Conservation (phyloP, 2,113 vertebrate species). For the Prunella himalayana region DNA sequence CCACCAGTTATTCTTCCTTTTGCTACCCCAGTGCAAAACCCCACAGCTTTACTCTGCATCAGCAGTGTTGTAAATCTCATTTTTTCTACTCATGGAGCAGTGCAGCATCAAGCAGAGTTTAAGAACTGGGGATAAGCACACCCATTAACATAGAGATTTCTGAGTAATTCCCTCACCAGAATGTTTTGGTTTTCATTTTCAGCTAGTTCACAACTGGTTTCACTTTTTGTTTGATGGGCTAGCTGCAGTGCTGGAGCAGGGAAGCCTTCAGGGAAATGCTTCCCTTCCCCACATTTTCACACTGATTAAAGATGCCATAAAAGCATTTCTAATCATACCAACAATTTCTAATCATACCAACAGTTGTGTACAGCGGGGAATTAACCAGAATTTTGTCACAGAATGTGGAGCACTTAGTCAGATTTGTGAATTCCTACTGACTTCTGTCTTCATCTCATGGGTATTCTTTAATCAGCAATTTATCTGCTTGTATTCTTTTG, state of each 20-base stretch:
- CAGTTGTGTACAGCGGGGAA: not conserved
- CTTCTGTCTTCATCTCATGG: not conserved
- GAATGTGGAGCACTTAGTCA: not conserved
- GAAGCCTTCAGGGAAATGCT: not conserved
- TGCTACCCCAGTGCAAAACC: not conserved
- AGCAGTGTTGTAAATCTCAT: accelerated
- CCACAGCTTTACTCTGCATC: not conserved
- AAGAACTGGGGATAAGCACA: not conserved
- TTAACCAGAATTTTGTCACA: not conserved
- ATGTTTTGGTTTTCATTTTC: not conserved
- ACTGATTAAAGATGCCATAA: not conserved
- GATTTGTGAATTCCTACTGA: not conserved
- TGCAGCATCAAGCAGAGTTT: accelerated
- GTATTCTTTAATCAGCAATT: not conserved
- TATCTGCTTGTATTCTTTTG: not conserved
- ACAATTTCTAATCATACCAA: not conserved
- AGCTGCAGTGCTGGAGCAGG: not conserved
- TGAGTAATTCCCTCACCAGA: not conserved
- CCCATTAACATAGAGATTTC: not conserved
- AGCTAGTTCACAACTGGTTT: not conserved
- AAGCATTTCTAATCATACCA: not conserved
- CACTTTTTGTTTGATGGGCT: slow-evolving; percentile 1
- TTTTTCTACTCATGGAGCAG: not conserved
- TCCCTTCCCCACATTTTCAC: not conserved
- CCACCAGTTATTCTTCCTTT: not conserved